phyloP scores from a whole-genome alignment of 1,140 invertebrate genomes.

The Wasmannia auropunctata region DNA sequence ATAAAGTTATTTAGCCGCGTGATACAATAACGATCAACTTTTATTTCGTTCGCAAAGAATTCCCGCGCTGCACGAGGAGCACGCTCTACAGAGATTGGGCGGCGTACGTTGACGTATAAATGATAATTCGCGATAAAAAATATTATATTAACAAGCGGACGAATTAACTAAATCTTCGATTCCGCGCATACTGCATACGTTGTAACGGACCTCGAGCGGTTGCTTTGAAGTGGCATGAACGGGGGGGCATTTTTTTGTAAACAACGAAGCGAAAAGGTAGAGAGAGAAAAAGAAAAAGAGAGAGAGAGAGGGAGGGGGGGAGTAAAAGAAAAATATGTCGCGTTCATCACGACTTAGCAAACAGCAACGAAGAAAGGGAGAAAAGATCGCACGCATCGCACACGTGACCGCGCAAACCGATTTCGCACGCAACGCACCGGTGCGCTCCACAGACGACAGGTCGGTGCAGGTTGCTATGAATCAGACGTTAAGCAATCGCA shows the following conservation, averaged over 20 bases:
- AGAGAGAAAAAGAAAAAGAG: background rate
- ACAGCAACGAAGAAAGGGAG: background rate
- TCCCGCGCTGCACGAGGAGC: background rate
- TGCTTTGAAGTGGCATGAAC: background rate
- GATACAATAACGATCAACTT: background rate
- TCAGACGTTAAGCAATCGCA: too few relatives aligned
- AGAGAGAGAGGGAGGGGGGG: too few relatives aligned
- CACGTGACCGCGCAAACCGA: background rate
- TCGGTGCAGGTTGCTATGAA: background rate
- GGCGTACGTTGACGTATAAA: background rate
- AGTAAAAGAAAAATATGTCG: constrained; percentile 21
- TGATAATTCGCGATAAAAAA: background rate
- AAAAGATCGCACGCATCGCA: background rate
- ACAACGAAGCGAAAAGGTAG: background rate
- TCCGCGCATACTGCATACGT: background rate
- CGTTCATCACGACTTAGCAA: background rate
- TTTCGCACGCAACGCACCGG: background rate
- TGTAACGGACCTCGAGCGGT: background rate
- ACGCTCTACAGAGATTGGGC: background rate
- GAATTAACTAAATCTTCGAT: background rate
- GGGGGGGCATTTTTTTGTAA: background rate
- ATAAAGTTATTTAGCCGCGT: background rate
- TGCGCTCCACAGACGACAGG: background rate
- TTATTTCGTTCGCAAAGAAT: background rate
- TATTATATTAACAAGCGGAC: background rate